phyloP scores from a whole-genome alignment of 2,888 invertebrate species.

The Cephus runcator region DNA sequence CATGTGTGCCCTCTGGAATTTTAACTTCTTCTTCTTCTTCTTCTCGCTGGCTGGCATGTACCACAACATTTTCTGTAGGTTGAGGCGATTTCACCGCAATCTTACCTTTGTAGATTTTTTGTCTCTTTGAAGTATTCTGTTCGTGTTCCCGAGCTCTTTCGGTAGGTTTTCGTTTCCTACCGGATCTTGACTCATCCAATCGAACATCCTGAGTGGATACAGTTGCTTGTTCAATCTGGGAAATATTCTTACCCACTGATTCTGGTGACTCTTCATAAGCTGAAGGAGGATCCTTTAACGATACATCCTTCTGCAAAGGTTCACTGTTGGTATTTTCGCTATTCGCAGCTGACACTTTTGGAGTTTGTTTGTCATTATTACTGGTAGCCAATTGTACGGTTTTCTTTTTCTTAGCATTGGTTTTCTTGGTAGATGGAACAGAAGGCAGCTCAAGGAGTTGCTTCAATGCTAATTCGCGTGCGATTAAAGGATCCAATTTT shows the following conservation, averaged over 20 bases:
- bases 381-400: background rate
- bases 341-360: background rate
- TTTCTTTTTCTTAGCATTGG: slow-evolving; percentile 30
- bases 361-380: slow-evolving; percentile 15
- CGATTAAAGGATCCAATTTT: slow-evolving; percentile 64
- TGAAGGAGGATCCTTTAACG: background rate
- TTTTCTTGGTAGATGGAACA: slow-evolving; percentile 35
- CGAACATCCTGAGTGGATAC: slow-evolving; percentile 19
- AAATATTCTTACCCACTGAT: background rate
- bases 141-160: slow-evolving; percentile 61
- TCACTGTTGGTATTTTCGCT: background rate
- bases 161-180: slow-evolving; percentile 60
- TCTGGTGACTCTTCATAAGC: background rate
- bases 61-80: background rate
- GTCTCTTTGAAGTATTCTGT: slow-evolving; percentile 53
- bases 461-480: slow-evolving; percentile 70
- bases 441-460: slow-evolving; percentile 68
- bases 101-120: slow-evolving; percentile 42
- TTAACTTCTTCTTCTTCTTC: slow-evolving; percentile 6
- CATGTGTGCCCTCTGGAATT: background rate
- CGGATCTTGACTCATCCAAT: slow-evolving; percentile 56
- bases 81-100: background rate
- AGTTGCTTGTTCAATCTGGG: slow-evolving; percentile 8
- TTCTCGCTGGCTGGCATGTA: background rate
- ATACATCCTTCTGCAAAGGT: background rate